Evolutionary conservation across 1,140 invertebrate genomes (phyloP), one percentile per base, ranked within the genome.

Genomic region (Meteorus sp.): DNA sequence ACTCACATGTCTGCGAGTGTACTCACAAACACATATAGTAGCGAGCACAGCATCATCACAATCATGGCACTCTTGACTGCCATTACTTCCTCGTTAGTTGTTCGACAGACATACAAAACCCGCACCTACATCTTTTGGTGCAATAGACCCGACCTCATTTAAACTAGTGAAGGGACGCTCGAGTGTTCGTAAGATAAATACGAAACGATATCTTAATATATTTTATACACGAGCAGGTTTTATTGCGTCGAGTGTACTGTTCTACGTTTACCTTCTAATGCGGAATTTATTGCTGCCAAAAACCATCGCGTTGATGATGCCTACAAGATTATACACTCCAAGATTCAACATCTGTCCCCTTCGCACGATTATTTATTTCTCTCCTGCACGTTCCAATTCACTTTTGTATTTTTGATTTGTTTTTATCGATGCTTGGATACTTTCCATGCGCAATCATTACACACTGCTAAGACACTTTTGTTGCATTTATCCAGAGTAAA

Each of bases 201-300:
- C n/a, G n/a, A n/a, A n/a, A n/a, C n/a, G n/a, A n/a, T n/a, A n/a
- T n/a, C n/a, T n/a, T n/a, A n/a, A n/a, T n/a, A n/a, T n/a, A n/a
- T n/a, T n/a, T n/a, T n/a, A n/a, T n/a, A n/a, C n/a, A 15, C 2
- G 7, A 39, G 17, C 35, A 5, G n/a, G 35, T 37, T 37, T 37
- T 37, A 37, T n/a, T 37, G n/a, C 1, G 11, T 39, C 17, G n/a
- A 19, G 7, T 13, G 6, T 50, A 22, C 11, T 15, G 23, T 23
- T 31, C 9, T 20, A 15, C 7, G 17, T 29, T 37, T 81, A 86
- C 85, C 85, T 85, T 71, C 83, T 77, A 56, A 86, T 84, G 23
- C 83, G 76, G 72, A 86, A 86, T 65, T 86, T 86, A 71, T 84
- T 85, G 67, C 81, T 85, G 39, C 85, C 84, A 68, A 86, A 86